These are phyloP conservation scores for Gorilla gorilla DNA, from an alignment of 2,113 vertebrate species.

Conservation along the genomic window DNA sequence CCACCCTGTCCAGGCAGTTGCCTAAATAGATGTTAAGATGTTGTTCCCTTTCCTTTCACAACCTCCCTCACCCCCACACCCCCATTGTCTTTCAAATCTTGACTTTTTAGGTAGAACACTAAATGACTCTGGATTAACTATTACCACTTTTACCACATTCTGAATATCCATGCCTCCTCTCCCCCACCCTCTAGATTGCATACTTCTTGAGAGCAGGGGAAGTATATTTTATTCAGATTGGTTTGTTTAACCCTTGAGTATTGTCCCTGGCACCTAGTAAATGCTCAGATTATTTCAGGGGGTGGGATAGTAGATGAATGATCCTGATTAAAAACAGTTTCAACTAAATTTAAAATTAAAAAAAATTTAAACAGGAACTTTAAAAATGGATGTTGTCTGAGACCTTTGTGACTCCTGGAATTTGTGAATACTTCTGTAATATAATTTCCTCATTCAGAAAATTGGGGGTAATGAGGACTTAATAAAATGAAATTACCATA, in stretches of 20 bases:
- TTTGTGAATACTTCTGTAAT: constrained; percentile 1
- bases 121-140: constrained; percentile 25
- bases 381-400: constrained; percentile 29
- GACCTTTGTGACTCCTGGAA: constrained; percentile 24
- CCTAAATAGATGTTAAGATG: not conserved
- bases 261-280: not conserved
- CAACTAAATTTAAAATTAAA: not conserved
- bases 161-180: not conserved
- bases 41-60: not conserved
- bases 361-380: not conserved
- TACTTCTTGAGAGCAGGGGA: not conserved
- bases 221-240: constrained; percentile 39
- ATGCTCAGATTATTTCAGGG: not conserved
- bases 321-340: constrained; percentile 39
- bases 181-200: not conserved
- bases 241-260: not conserved
- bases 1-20: not conserved
- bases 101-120: not conserved
- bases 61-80: not conserved
- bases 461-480: constrained; percentile 3
- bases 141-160: not conserved
- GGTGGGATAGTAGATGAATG: not conserved
- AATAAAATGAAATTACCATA: constrained; percentile 37
- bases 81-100: constrained; percentile 12
- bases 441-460: constrained; percentile 37